Percentiles rank a stretch among this genome's conserved stretches.
phyloP scores from a whole-genome alignment of 2,888 invertebrate genomes.

The Chymomyza caudatula region DNA sequence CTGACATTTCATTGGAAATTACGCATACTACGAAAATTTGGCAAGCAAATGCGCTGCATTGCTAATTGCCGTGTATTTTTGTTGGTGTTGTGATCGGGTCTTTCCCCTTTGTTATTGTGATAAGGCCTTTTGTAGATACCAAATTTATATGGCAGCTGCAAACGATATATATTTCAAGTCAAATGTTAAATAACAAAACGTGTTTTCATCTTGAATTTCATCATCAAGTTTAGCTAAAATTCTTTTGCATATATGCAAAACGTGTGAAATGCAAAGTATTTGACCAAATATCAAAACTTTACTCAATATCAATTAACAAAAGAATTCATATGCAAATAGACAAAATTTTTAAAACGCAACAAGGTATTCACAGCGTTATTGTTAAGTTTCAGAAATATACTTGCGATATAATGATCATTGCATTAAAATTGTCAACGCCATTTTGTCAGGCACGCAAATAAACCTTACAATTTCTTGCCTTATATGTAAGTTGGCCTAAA shows the following conservation, averaged over 20 bases:
- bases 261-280: background rate
- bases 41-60: background rate
- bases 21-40: background rate
- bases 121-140: background rate
- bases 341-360: background rate
- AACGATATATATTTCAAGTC: background rate
- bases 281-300: background rate
- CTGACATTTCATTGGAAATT: background rate
- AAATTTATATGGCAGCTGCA: background rate
- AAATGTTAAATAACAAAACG: background rate
- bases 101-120: background rate
- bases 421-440: background rate
- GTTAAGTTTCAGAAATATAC: background rate
- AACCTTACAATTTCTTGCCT: background rate
- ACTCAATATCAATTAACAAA: background rate
- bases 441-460: background rate
- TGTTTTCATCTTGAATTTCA: background rate
- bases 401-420: background rate
- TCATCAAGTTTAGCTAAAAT: background rate
- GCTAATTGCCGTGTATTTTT: background rate
- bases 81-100: background rate
- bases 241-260: background rate
- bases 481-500: slow-evolving; percentile 3
- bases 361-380: background rate
- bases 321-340: background rate